These are phyloP conservation scores for Chitala chitala DNA, from an alignment of 2,113 vertebrate species.

Conservation along the genomic window DNA sequence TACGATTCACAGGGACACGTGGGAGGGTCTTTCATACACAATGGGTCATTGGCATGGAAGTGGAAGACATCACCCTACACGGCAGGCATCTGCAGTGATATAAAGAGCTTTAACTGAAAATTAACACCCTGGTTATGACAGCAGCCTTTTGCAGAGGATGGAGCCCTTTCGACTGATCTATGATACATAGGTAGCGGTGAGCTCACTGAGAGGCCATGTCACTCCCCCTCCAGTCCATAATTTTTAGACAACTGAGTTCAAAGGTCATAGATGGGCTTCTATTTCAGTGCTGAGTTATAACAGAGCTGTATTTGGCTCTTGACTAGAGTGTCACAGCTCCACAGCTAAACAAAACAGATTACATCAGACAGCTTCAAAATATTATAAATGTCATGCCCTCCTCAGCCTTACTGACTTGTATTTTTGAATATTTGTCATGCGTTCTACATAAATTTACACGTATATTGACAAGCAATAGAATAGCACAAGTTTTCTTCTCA, in stretches of 20 bases:
- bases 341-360: not conserved
- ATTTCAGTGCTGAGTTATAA: slow-evolving; percentile 8
- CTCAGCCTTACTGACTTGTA: not conserved
- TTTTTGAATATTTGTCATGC: not conserved
- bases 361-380: not conserved
- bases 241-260: slow-evolving; percentile 4
- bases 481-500: not conserved
- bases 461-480: not conserved
- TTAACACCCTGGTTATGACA: slow-evolving; percentile 6
- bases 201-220: slow-evolving; percentile 4
- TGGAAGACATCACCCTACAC: not conserved
- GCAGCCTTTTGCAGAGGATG: not conserved
- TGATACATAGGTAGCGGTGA: slow-evolving; percentile 11
- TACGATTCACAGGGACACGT: not conserved
- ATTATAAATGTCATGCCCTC: not conserved
- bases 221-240: not conserved
- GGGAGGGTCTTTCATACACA: slow-evolving; percentile 12
- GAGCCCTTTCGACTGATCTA: not conserved
- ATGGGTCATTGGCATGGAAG: slow-evolving; percentile 16
- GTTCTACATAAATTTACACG: not conserved
- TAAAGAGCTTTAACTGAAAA: slow-evolving; percentile 20
- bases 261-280: slow-evolving; percentile 9
- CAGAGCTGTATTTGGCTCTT: not conserved
- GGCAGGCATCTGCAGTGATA: slow-evolving; percentile 16
- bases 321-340: not conserved